Percentiles rank a stretch among this genome's conserved stretches.
phyloP scores from a whole-genome alignment of 2,888 invertebrate genomes.

The Rhagonycha fulva region DNA sequence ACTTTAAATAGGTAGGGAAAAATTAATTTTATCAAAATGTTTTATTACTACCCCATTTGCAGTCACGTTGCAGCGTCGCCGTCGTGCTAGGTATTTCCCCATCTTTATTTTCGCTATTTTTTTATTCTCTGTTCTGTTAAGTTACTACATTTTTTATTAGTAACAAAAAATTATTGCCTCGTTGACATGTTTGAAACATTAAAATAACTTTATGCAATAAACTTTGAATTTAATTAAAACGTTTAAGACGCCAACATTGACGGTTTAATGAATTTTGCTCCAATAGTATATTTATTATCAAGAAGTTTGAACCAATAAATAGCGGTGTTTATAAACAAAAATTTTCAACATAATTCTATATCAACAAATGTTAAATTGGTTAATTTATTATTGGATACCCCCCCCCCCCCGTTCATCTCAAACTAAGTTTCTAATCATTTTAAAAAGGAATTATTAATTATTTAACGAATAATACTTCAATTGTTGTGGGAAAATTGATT shows the following conservation, averaged over 20 bases:
- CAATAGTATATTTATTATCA: neutral
- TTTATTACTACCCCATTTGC: neutral
- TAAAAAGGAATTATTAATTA: neutral
- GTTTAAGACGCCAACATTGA: neutral
- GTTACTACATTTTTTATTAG: too few species aligned
- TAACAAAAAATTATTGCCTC: neutral
- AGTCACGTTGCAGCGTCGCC: neutral
- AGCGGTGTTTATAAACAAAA: neutral
- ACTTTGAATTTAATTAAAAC: neutral
- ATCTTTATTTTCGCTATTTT: neutral
- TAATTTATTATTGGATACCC: neutral
- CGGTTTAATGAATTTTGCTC: neutral
- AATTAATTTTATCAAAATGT: neutral
- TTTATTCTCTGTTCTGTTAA: too few species aligned
- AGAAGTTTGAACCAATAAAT: neutral
- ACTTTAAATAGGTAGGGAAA: constrained; percentile 78
- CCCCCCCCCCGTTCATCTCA: neutral
- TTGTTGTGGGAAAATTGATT: too few species aligned
- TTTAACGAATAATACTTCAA: neutral
- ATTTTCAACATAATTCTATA: neutral
- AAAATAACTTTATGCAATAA: neutral
- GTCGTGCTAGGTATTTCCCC: neutral
- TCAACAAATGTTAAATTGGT: too few species aligned
- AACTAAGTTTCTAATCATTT: too few species aligned
- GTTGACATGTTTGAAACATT: neutral